Evolutionary conservation across 2,888 invertebrate species (phyloP).

Genomic region (Lithophane ornitopus): DNA sequence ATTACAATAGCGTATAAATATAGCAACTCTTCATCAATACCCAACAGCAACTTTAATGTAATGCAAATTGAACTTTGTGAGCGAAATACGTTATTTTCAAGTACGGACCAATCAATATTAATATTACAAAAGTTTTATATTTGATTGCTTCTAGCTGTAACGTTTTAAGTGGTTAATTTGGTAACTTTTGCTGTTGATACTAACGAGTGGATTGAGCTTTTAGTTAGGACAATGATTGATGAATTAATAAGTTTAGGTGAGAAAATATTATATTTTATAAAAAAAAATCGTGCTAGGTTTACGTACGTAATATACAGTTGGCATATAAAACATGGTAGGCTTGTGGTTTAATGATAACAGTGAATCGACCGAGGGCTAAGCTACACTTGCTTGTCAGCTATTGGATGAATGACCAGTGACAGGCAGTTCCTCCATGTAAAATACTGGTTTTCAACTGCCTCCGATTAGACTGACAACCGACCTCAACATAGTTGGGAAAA

Average conservation of each 20-base stretch:
- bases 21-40: constrained; percentile 25
- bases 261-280: neutral
- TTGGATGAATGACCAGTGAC: no score
- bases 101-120: constrained; percentile 50
- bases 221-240: constrained; percentile 33
- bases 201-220: constrained; percentile 22
- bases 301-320: neutral
- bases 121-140: constrained; percentile 47
- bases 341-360: neutral
- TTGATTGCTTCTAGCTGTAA: constrained; percentile 38
- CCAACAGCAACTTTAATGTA: constrained; percentile 44
- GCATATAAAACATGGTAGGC: neutral
- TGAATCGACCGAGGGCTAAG: no score
- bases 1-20: neutral
- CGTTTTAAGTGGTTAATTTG: constrained; percentile 52
- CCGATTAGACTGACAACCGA: no score
- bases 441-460: no score
- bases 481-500: neutral
- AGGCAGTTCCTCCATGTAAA: no score
- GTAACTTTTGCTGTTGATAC: constrained; percentile 44
- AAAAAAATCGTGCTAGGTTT: neutral
- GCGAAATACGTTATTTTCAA: constrained; percentile 30
- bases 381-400: no score
- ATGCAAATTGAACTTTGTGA: constrained; percentile 54
- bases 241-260: constrained; percentile 14